phyloP scores from a whole-genome alignment of 2,797 vertebrate genomes.

The Gadopsis marmoratus region DNA sequence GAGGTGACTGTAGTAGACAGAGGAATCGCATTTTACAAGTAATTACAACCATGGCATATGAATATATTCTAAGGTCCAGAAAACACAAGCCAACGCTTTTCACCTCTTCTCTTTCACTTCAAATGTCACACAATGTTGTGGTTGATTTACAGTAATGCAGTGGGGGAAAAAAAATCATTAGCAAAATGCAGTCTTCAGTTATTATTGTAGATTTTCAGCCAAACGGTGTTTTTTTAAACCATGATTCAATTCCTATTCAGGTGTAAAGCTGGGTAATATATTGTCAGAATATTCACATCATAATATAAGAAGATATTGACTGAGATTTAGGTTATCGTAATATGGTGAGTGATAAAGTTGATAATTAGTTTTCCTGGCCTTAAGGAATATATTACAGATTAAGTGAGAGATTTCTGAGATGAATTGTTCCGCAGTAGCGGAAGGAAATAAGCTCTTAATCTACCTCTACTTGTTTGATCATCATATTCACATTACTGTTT shows the following conservation, averaged over 20 bases:
- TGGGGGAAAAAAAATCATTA: background rate
- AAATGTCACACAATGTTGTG: conserved; percentile 42
- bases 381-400: background rate
- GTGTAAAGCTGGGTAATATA: background rate
- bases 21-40: conserved; percentile 34
- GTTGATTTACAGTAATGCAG: background rate
- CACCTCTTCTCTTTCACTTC: conserved; percentile 24
- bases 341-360: background rate
- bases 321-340: background rate
- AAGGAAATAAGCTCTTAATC: background rate
- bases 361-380: background rate
- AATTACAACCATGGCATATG: conserved; percentile 50
- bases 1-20: conserved; percentile 14
- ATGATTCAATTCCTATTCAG: background rate
- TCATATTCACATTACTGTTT: background rate
- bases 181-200: background rate
- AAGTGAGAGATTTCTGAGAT: background rate
- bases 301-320: background rate
- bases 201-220: background rate
- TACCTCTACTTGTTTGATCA: background rate
- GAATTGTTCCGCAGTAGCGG: background rate
- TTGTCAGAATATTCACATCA: too few species aligned
- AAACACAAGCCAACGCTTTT: conserved; percentile 26
- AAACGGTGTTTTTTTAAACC: background rate
- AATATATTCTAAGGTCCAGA: conserved; percentile 31